Evolutionary conservation across 2,113 vertebrate genomes (phyloP), one percentile per base, ranked within the genome.

Genomic region (Cynocephalus volans): DNA sequence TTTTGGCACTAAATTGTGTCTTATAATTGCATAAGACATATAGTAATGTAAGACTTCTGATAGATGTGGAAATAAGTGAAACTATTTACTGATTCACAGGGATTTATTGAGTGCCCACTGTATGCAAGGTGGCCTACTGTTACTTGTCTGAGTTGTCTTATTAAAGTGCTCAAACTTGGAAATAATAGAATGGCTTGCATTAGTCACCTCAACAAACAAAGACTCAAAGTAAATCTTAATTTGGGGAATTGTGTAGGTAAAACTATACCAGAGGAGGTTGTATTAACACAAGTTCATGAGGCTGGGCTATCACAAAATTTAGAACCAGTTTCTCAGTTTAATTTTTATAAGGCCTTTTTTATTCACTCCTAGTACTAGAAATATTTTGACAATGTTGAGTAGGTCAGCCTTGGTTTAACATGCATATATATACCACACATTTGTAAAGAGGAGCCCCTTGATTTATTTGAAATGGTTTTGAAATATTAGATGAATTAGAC

Each of bases 221-320:
- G 52, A 92, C 70, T 96, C 45, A 72, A 85, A 82, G n/a, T 76
- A 70, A 84, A 94, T 95, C 65, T 86, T 86, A 84, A 15, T 52
- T 85, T 77, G 24, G 76, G 50, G 26, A 73, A 77, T 65, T 81
- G 69, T 3, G 4, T 52, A 45, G 11, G 12, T 82, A 58, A 62
- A 80, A 60, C 15, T n/a, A 7, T 45, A 8, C n/a, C 31, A 24
- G 41, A 62, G n/a, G n/a, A 60, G 70, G 15, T 60, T 7, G 1
- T 93, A 14, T 19, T 62, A 28, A 36, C 45, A 24, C 6, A 94
- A 79, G 52, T 52, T 45, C 2, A 5, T 45, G 64, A 50, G 18
- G 1, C 54, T 31, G 48, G 72, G 15, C 73, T 64, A 8, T 54
- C 69, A 45, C 45, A 88, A 76, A n/a, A 50, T 73, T 95, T 52